phyloP scores from a whole-genome alignment of 1,140 invertebrate species.

The Palaemon carinicauda region DNA sequence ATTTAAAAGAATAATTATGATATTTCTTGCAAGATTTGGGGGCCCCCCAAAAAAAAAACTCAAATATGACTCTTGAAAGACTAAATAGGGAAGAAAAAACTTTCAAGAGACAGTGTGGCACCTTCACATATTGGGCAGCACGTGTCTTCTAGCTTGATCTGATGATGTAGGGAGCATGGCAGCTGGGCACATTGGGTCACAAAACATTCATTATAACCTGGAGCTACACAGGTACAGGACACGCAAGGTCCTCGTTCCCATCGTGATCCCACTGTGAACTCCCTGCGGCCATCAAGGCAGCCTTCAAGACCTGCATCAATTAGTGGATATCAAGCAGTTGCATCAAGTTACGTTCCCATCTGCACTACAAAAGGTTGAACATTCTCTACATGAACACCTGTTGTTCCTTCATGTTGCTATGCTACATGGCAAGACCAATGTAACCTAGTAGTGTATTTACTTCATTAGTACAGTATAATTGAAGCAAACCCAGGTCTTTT shows the following conservation, averaged over 20 bases:
- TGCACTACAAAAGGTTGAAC: too few relatives aligned
- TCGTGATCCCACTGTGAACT: constrained; percentile 59
- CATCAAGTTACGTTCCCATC: too few relatives aligned
- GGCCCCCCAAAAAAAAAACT: too few relatives aligned
- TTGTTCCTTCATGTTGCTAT: too few relatives aligned
- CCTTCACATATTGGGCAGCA: constrained; percentile 15
- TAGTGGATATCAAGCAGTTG: neutral
- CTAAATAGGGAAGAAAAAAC: neutral
- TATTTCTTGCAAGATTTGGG: too few relatives aligned
- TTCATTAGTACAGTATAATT: too few relatives aligned
- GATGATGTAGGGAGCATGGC: neutral
- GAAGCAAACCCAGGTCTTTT: too few relatives aligned
- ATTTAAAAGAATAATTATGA: too few relatives aligned
- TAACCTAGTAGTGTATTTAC: too few relatives aligned
- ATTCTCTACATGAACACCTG: too few relatives aligned
- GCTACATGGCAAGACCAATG: too few relatives aligned
- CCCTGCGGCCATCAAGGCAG: constrained; percentile 60
- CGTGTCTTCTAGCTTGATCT: neutral
- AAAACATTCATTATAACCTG: constrained; percentile 31
- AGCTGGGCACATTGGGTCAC: constrained; percentile 21
- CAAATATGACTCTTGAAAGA: neutral
- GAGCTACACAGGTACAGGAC: constrained; percentile 17
- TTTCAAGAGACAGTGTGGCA: neutral
- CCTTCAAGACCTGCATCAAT: neutral
- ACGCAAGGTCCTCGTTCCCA: constrained; percentile 31